These are phyloP conservation scores for Nycteola revayana DNA, from an alignment of 2,888 invertebrate genomes.

Conservation along the genomic window DNA sequence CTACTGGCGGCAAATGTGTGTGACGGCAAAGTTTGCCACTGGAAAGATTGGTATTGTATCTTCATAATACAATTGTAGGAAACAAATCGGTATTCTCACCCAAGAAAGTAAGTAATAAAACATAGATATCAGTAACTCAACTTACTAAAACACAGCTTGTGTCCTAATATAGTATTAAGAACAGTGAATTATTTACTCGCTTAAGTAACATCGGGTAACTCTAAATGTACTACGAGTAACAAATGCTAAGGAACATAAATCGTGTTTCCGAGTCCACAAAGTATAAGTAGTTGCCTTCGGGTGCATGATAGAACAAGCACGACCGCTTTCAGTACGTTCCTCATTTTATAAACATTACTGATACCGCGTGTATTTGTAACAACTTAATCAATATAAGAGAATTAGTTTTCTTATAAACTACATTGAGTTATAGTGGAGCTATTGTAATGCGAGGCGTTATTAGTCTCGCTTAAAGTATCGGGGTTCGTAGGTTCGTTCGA, in stretches of 20 bases:
- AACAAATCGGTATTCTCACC: too few species aligned
- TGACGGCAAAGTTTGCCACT: too few species aligned
- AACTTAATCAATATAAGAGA: conserved; percentile 29
- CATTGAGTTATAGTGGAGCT: conserved; percentile 1
- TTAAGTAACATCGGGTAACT: conserved; percentile 10
- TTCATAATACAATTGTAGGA: too few species aligned
- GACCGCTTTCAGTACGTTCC: neutral
- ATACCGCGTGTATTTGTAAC: conserved; percentile 30
- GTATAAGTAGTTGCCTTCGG: conserved; percentile 18
- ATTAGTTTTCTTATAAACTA: conserved; percentile 25
- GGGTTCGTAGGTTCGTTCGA: too few species aligned
- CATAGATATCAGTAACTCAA: conserved; percentile 2
- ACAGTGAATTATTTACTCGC: conserved; percentile 17
- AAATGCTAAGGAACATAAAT: conserved; percentile 11
- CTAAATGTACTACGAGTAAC: too few species aligned
- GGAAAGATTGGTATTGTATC: too few species aligned
- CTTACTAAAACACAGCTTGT: conserved; percentile 14
- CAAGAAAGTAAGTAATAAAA: conserved; percentile 26
- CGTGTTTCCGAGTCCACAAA: conserved; percentile 20
- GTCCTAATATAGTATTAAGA: conserved; percentile 28
- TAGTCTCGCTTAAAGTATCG: too few species aligned
- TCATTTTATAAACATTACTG: conserved; percentile 4
- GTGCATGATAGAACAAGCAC: neutral
- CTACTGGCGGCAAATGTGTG: too few species aligned
- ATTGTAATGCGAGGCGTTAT: conserved; percentile 23